phyloP scores from a whole-genome alignment of 64 coral and sea anemone genomes.

The Porites lutea region DNA sequence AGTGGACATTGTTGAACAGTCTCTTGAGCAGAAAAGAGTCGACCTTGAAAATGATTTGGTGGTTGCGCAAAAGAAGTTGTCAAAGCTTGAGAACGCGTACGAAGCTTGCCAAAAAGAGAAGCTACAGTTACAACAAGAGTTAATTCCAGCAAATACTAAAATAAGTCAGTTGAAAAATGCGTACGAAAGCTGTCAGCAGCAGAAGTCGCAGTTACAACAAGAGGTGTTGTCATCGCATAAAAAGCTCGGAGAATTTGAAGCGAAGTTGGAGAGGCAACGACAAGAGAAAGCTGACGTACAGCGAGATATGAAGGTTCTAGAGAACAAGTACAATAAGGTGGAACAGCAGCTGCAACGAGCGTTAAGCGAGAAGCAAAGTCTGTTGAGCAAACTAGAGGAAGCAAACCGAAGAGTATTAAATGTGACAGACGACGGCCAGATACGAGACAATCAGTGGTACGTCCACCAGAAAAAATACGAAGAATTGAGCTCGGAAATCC shows the following conservation, averaged over 20 bases:
- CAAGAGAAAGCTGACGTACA: constrained; percentile 74
- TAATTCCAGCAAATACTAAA: constrained; percentile 79
- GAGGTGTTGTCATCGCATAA: constrained; percentile 74
- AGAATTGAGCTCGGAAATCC: constrained; percentile 47
- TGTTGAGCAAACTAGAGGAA: constrained; percentile 74
- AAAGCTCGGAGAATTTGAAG: constrained; percentile 75
- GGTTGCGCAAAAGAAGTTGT: constrained; percentile 60
- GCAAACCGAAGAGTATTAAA: constrained; percentile 46
- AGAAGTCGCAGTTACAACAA: constrained; percentile 70
- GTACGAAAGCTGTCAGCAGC: constrained; percentile 72
- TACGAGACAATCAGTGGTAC: constrained; percentile 58
- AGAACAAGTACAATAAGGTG: constrained; percentile 59
- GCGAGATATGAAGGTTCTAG: constrained; percentile 64
- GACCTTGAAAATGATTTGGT: constrained; percentile 78
- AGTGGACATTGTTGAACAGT: constrained; percentile 53
- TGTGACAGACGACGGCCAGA: constrained; percentile 52
- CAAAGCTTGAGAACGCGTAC: constrained; percentile 82
- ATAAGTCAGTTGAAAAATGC: constrained; percentile 74
- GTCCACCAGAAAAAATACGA: constrained; percentile 82
- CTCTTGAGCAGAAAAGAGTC: constrained; percentile 34
- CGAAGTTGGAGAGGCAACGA: constrained; percentile 60
- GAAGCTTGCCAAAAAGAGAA: constrained; percentile 83
- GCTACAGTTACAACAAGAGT: constrained; percentile 81
- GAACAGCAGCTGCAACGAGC: constrained; percentile 77
- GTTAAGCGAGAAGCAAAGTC: constrained; percentile 58